Conservation (phyloP, 2,888 invertebrate genomes). For the Rhamnusium bicolor region DNA sequence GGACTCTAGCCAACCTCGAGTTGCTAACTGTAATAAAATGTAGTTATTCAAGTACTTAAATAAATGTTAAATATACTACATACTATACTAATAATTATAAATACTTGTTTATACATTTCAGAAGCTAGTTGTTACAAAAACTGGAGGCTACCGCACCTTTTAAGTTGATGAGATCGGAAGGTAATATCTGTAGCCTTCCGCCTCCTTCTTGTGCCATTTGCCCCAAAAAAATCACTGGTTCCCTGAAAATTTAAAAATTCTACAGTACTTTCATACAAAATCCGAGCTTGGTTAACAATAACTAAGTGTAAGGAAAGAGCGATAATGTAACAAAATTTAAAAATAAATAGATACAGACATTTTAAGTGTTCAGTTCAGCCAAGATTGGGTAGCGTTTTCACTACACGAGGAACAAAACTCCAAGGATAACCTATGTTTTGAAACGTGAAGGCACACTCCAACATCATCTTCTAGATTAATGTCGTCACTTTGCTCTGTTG, state of each 20-base stretch:
- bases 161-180: conserved; percentile 47
- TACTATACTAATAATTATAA: not conserved
- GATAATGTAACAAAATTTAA: conserved; percentile 38
- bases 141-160: conserved; percentile 61
- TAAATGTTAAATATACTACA: not conserved
- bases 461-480: conserved; percentile 62
- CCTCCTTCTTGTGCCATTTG: conserved; percentile 31
- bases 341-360: conserved; percentile 63
- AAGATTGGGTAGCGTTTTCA: conserved; percentile 68
- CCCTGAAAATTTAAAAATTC: conserved; percentile 61
- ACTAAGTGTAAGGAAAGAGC: conserved; percentile 61
- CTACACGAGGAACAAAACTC: conserved; percentile 76
- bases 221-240: conserved; percentile 27
- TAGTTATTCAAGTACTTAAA: too few species aligned
- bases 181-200: conserved; percentile 56
- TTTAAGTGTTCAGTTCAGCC: conserved; percentile 59
- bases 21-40: too few species aligned
- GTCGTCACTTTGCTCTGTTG: conserved; percentile 13
- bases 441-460: conserved; percentile 76
- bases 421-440: conserved; percentile 73
- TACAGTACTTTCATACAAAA: conserved; percentile 41
- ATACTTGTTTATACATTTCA: conserved; percentile 41
- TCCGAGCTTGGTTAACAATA: conserved; percentile 37
- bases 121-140: conserved; percentile 54
- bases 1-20: too few species aligned